Evolutionary conservation across 2,888 invertebrate genomes (phyloP).

Genomic region (Gandaritis pyraliata): DNA sequence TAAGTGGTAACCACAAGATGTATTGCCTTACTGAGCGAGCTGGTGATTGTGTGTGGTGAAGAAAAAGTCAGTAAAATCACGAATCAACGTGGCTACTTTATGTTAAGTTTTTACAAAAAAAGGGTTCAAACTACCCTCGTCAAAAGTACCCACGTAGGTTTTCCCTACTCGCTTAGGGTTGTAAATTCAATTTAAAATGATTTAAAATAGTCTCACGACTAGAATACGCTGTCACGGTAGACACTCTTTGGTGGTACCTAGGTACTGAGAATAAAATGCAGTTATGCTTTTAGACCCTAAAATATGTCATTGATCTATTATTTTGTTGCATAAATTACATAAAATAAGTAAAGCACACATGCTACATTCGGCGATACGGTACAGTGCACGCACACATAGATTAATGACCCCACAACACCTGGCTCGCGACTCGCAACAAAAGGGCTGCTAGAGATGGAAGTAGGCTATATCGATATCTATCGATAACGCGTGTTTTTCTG

Average conservation of each 20-base stretch:
- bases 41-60: no score
- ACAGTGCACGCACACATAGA: slow-evolving; percentile 35
- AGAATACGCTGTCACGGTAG: no score
- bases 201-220: background rate
- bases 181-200: slow-evolving; percentile 1
- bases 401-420: slow-evolving; percentile 61
- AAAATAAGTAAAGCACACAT: background rate
- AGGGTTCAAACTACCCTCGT: slow-evolving; percentile 11
- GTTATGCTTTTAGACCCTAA: no score
- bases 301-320: no score
- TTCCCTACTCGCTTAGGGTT: slow-evolving; percentile 7
- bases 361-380: slow-evolving; percentile 15
- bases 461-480: slow-evolving; percentile 12
- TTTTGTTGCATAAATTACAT: background rate
- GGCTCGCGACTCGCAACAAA: slow-evolving; percentile 71
- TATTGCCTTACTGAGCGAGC: no score
- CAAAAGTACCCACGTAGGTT: slow-evolving; percentile 5
- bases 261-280: no score
- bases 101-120: background rate
- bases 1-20: no score
- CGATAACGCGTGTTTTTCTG: background rate
- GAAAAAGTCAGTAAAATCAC: no score
- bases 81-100: no score
- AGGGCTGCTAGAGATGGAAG: slow-evolving; percentile 52
- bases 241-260: no score